Evolutionary conservation across 2,888 invertebrate genomes (phyloP), one percentile per base, ranked within the genome.

Genomic region (Pocota personata): DNA sequence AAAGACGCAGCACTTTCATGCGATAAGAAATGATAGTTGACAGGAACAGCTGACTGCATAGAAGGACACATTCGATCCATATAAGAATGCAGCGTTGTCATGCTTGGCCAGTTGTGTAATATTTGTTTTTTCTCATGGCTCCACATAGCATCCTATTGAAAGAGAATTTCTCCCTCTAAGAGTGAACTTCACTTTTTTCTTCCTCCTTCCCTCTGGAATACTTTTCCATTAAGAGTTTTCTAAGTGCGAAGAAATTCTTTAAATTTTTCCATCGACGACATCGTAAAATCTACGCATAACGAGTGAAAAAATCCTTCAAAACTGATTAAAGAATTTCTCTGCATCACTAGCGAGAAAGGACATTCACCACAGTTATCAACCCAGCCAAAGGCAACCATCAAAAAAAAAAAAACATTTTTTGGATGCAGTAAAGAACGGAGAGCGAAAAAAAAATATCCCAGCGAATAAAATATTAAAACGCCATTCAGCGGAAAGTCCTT

Each of bases 381-480:
- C 30, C 66, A 67, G 72, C 55, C 66, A 67, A 73, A 52, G 58
- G 52, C 72, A 67, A 57, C 32, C 73, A 62, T 64, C 50, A n/a
- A 21, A 24, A 24, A 57, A 35, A 55, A 46, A 43, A 60, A 32
- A 2, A 57, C 48, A 60, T 67, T 69, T 79, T 79, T 79, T 24
- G 50, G 75, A 16, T 75, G 69, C 84, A 75, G 27, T 57, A 62
- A 55, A 67, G 57, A 40, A 48, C 14, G 64, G 14, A 35, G 10
- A 3, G 40, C 40, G 24, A 48, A 58, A 43, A 58, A 50, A 57
- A 64, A 58, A 48, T 6, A 58, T 58, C 55, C 78, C 30, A 73
- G 48, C 27, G 69, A 75, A 80, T 84, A 75, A 79, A 84, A 84
- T 84, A 84, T 84, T 84, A 84, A 79, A 84, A 84, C 75, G 69